phyloP scores from a whole-genome alignment of 2,888 invertebrate species.

The Papilio gigon region DNA sequence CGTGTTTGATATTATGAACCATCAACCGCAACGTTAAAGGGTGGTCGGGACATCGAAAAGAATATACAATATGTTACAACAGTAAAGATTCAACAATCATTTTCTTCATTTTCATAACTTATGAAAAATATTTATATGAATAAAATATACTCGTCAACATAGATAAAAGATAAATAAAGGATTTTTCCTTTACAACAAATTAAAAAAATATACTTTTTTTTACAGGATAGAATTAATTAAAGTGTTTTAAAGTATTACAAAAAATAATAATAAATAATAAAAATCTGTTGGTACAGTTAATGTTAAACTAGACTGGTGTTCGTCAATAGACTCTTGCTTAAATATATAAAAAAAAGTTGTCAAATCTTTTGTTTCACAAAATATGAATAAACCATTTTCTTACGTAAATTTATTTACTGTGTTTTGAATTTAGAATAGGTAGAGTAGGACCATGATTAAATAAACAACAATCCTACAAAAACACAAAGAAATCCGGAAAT shows the following conservation, averaged over 20 bases:
- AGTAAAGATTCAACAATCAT: neutral
- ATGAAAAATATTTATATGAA: too few species aligned
- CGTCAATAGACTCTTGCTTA: too few species aligned
- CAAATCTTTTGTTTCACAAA: neutral
- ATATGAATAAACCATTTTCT: neutral
- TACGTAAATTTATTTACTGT: neutral
- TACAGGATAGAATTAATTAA: too few species aligned
- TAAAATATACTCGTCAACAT: too few species aligned
- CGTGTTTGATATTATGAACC: constrained; percentile 1
- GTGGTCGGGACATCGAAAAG: neutral
- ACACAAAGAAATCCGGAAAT: constrained; percentile 11
- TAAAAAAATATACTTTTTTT: too few species aligned
- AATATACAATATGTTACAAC: neutral
- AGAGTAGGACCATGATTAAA: neutral
- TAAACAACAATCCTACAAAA: neutral
- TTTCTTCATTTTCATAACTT: neutral
- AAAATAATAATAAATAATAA: too few species aligned
- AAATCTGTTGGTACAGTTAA: too few species aligned
- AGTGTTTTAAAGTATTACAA: too few species aligned
- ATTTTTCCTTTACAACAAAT: too few species aligned
- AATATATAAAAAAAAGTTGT: too few species aligned
- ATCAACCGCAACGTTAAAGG: neutral
- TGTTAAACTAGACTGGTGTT: too few species aligned
- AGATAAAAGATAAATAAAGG: too few species aligned
- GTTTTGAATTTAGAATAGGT: neutral